These are phyloP conservation scores for Willowsia nigromaculata DNA, from an alignment of 2,888 invertebrate genomes.

Conservation along the genomic window DNA sequence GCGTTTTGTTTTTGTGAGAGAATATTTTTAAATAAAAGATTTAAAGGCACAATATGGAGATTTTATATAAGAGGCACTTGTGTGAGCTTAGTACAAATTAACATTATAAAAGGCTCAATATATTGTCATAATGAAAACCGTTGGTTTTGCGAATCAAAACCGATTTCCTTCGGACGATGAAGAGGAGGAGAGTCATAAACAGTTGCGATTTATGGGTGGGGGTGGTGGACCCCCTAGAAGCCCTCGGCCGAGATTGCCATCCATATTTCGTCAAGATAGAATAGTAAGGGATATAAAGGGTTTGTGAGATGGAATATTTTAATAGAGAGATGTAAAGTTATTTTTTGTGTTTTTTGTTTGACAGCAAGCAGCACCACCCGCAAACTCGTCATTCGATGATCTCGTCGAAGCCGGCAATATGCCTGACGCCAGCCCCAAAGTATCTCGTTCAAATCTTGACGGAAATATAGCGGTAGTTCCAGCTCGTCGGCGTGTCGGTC, in stretches of 20 bases:
- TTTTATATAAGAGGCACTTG: background rate
- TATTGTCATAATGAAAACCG: conserved; percentile 64
- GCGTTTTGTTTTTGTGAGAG: background rate
- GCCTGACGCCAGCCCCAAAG: conserved; percentile 51
- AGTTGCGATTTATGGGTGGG: too few relatives aligned
- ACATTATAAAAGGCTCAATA: background rate
- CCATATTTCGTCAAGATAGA: conserved; percentile 34
- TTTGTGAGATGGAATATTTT: background rate
- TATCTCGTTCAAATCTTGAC: conserved; percentile 11
- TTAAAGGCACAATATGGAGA: background rate
- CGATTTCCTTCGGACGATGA: background rate
- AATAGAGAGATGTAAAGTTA: background rate
- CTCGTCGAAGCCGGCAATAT: conserved; percentile 69
- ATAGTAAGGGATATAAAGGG: conserved; percentile 20
- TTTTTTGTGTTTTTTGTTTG: background rate
- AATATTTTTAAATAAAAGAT: background rate
- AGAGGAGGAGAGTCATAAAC: too few relatives aligned
- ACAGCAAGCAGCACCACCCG: conserved; percentile 74
- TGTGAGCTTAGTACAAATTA: background rate
- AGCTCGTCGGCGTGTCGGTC: conserved; percentile 46
- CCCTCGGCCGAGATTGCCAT: conserved; percentile 24
- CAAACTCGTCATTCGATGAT: conserved; percentile 77
- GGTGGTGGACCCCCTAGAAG: background rate
- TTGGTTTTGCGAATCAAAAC: conserved; percentile 26
- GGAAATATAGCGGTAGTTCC: conserved; percentile 42